Evolutionary conservation across 2,113 vertebrate species (phyloP).

Genomic region (Chionodraco myersi): DNA sequence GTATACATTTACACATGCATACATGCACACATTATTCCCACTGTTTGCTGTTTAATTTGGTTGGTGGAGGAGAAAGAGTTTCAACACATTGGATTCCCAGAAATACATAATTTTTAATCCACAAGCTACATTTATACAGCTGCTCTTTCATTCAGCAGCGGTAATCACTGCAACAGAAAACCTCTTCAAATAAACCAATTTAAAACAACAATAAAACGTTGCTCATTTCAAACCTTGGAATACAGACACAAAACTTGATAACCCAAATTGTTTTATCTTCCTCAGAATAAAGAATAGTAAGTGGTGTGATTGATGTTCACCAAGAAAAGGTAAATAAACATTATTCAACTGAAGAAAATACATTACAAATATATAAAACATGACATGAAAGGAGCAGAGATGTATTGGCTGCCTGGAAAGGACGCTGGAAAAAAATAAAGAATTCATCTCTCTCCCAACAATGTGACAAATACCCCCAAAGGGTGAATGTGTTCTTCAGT

Average conservation of each 20-base stretch:
- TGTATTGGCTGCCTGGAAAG: too few species aligned
- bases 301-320: too few species aligned
- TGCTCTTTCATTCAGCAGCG: neutral
- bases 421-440: too few species aligned
- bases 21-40: neutral
- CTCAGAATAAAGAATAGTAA: neutral
- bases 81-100: too few species aligned
- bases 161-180: neutral
- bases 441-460: too few species aligned
- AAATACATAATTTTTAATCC: neutral
- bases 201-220: neutral
- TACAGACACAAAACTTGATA: neutral
- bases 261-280: neutral
- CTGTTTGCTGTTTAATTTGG: neutral
- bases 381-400: too few species aligned
- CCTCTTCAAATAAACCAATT: neutral
- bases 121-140: neutral
- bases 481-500: too few species aligned
- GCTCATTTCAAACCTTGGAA: too few species aligned
- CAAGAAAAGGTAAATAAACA: too few species aligned
- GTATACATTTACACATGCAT: neutral
- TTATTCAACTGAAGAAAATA: too few species aligned
- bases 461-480: too few species aligned
- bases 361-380: too few species aligned
- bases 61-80: constrained; percentile 13